Percentiles rank a stretch among this genome's conserved stretches.
Evolutionary conservation across 2,888 invertebrate genomes (phyloP).

Genomic region (Atrina japonica): DNA sequence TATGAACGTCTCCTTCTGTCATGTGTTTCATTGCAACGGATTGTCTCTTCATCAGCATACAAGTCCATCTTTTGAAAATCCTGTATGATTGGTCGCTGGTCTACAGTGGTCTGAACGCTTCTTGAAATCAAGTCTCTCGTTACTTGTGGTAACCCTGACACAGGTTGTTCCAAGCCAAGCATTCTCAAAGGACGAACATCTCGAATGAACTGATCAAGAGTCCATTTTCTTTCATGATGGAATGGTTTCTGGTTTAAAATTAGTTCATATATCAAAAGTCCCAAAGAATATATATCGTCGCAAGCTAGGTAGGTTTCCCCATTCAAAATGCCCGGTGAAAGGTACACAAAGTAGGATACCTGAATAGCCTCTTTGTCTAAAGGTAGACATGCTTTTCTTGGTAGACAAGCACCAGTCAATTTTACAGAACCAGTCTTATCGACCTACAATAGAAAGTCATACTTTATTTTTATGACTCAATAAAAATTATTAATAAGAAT

Average conservation of each 20-base stretch:
- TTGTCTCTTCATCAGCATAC: no score
- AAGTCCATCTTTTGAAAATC: no score
- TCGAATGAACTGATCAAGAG: conserved; percentile 56
- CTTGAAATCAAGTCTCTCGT: conserved; percentile 44
- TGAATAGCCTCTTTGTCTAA: conserved; percentile 45
- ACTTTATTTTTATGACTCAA: neutral
- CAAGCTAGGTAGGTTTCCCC: conserved; percentile 65
- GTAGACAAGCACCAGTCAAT: conserved; percentile 68
- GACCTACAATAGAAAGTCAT: conserved; percentile 38
- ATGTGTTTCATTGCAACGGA: no score
- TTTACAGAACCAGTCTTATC: conserved; percentile 53
- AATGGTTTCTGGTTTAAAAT: conserved; percentile 42
- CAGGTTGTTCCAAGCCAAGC: conserved; percentile 48
- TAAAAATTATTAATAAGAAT: no score
- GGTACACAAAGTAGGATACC: conserved; percentile 65
- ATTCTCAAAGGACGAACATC: conserved; percentile 57
- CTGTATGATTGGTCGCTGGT: conserved; percentile 9
- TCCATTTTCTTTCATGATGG: conserved; percentile 48
- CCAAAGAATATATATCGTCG: conserved; percentile 71
- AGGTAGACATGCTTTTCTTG: conserved; percentile 62
- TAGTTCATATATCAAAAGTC: conserved; percentile 53
- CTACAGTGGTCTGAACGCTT: conserved; percentile 27
- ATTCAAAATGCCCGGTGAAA: conserved; percentile 72
- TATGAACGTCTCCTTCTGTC: no score
- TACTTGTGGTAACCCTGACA: conserved; percentile 39